Conservation (phyloP, 2,113 vertebrate species). For the Micromys minutus region DNA sequence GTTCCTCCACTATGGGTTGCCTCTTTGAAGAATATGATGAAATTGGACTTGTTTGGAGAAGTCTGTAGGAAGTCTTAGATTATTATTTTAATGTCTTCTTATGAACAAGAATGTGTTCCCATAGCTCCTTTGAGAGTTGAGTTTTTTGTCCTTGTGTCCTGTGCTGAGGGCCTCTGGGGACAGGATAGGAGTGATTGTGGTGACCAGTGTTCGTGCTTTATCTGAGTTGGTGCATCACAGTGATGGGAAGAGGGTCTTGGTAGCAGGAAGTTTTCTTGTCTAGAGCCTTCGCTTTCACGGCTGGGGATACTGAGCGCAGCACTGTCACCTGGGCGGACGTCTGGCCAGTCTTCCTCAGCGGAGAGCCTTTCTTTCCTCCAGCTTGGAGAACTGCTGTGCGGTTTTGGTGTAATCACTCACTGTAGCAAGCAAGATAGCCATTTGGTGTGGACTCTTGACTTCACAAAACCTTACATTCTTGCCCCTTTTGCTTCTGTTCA, state of each 20-base stretch:
- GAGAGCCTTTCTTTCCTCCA: neutral
- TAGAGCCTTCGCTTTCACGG: neutral
- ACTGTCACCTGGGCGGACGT: neutral
- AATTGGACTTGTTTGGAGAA: conserved; percentile 51
- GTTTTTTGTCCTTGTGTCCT: neutral
- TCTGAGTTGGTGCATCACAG: neutral
- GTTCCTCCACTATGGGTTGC: neutral
- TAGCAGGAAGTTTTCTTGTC: neutral
- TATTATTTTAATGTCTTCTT: conserved; percentile 1
- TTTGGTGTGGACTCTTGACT: neutral
- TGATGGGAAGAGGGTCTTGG: neutral
- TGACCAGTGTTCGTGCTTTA: neutral
- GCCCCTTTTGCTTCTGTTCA: neutral
- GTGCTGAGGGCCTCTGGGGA: neutral
- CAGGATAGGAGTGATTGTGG: too few relatives aligned
- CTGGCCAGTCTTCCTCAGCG: neutral
- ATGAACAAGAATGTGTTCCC: conserved; percentile 12
- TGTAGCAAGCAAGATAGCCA: neutral
- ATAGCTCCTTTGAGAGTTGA: neutral
- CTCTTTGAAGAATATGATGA: conserved; percentile 49
- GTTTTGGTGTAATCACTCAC: neutral
- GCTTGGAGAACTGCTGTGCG: neutral
- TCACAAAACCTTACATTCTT: neutral
- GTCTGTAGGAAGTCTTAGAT: conserved; percentile 38
- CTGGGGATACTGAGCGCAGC: neutral